Percentiles rank a stretch among this genome's conserved stretches.
phyloP scores from a whole-genome alignment of 1,140 invertebrate genomes.

The Macrobrachium rosenbergii region DNA sequence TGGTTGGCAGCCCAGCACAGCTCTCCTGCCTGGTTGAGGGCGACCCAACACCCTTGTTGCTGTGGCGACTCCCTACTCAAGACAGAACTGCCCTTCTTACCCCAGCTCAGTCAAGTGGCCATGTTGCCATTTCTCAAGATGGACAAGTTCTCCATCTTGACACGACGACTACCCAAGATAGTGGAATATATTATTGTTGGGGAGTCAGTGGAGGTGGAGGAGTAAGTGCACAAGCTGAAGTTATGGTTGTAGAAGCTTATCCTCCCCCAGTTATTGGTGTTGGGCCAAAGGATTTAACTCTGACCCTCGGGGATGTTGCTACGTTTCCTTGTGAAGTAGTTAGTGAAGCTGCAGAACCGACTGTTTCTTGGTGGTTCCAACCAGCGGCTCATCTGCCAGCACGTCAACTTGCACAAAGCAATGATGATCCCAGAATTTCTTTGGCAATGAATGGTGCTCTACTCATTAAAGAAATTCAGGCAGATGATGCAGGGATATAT shows the following conservation, averaged over 20 bases:
- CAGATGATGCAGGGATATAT: slow-evolving; percentile 81
- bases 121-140: slow-evolving; percentile 15
- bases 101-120: slow-evolving; percentile 27
- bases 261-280: slow-evolving; percentile 50
- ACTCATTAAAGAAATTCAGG: slow-evolving; percentile 25
- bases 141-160: slow-evolving; percentile 14
- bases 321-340: slow-evolving; percentile 45
- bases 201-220: slow-evolving; percentile 52
- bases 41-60: slow-evolving; percentile 50
- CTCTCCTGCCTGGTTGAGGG: slow-evolving; percentile 58
- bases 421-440: slow-evolving; percentile 20
- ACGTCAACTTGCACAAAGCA: slow-evolving; percentile 34
- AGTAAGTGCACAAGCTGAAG: slow-evolving; percentile 33
- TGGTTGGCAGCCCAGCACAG: slow-evolving; percentile 24
- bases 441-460: slow-evolving; percentile 27
- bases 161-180: slow-evolving; percentile 13
- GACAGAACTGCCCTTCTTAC: slow-evolving; percentile 54
- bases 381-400: slow-evolving; percentile 57
- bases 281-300: slow-evolving; percentile 38
- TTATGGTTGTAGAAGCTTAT: slow-evolving; percentile 42
- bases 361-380: slow-evolving; percentile 54
- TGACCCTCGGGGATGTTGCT: slow-evolving; percentile 11
- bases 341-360: slow-evolving; percentile 38
- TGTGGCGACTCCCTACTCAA: slow-evolving; percentile 60
- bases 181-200: slow-evolving; percentile 71